Percentiles rank a stretch among this genome's conserved stretches.
These are phyloP conservation scores for Drosophila putrida DNA, from an alignment of 2,888 invertebrate genomes.

Conservation along the genomic window DNA sequence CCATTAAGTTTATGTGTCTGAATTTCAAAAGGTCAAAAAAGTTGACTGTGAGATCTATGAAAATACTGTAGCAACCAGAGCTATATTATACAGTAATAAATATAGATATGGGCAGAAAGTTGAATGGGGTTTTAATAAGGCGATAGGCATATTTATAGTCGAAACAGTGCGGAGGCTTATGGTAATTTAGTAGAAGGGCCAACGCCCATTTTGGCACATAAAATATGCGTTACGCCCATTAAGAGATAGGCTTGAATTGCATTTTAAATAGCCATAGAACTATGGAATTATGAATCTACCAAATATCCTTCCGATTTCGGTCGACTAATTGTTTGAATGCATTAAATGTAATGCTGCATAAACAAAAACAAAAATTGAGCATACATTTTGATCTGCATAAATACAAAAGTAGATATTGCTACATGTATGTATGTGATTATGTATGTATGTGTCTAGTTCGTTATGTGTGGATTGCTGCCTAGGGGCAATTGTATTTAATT, in stretches of 20 bases:
- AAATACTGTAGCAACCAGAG: background rate
- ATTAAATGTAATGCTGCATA: slow-evolving; percentile 59
- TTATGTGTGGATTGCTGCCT: slow-evolving; percentile 15
- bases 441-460: background rate
- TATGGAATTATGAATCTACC: slow-evolving; percentile 1
- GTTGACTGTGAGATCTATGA: background rate
- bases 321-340: slow-evolving; percentile 63
- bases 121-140: slow-evolving; percentile 15
- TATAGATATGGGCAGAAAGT: background rate
- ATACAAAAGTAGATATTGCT: slow-evolving; percentile 14
- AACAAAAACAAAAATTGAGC: slow-evolving; percentile 35
- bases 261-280: slow-evolving; percentile 24
- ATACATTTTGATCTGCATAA: slow-evolving; percentile 6
- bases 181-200: slow-evolving; percentile 33
- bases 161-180: slow-evolving; percentile 30
- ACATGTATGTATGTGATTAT: background rate
- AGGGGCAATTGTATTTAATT: slow-evolving; percentile 70
- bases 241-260: slow-evolving; percentile 43
- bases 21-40: too few species aligned
- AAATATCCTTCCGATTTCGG: slow-evolving; percentile 18
- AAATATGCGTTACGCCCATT: slow-evolving; percentile 59
- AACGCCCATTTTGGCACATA: slow-evolving; percentile 45
- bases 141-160: slow-evolving; percentile 20
- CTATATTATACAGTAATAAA: background rate
- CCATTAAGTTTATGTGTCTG: background rate